Evolutionary conservation across 2,888 invertebrate genomes (phyloP).

Genomic region (Formica aserva): DNA sequence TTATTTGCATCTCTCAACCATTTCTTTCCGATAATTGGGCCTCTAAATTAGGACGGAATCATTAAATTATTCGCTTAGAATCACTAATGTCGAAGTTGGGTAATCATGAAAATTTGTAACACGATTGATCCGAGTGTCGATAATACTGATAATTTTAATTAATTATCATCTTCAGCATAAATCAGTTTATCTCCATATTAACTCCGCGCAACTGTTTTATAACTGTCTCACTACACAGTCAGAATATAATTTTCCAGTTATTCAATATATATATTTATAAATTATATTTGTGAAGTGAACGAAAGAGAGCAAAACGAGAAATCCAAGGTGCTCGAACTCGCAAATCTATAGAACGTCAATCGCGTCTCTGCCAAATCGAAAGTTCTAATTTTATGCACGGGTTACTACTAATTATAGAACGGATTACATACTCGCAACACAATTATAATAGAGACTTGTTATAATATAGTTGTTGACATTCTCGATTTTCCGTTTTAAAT

Average conservation of each 20-base stretch:
- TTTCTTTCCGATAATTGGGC: conserved; percentile 57
- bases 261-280: not conserved
- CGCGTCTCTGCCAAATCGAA: conserved; percentile 5
- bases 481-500: not conserved
- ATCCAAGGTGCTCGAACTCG: conserved; percentile 25
- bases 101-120: conserved; percentile 39
- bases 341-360: conserved; percentile 14
- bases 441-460: not conserved
- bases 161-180: not conserved
- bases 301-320: conserved; percentile 17
- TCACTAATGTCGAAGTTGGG: conserved; percentile 49
- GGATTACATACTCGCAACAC: not conserved
- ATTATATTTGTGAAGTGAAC: not conserved
- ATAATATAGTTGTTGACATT: not conserved
- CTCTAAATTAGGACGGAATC: conserved; percentile 40
- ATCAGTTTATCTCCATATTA: not conserved
- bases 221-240: not conserved
- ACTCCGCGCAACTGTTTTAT: not conserved
- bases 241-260: not conserved
- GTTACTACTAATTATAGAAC: conserved; percentile 18
- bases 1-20: conserved; percentile 49
- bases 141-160: not conserved
- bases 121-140: not conserved
- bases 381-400: conserved; percentile 24
- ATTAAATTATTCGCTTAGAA: conserved; percentile 57